A percentile compares a stretch with the other conserved stretches of the same genome.
These are phyloP conservation scores for Actinostola sp. DNA, from an alignment of 92 coral and sea anemone genomes.

Conservation along the genomic window DNA sequence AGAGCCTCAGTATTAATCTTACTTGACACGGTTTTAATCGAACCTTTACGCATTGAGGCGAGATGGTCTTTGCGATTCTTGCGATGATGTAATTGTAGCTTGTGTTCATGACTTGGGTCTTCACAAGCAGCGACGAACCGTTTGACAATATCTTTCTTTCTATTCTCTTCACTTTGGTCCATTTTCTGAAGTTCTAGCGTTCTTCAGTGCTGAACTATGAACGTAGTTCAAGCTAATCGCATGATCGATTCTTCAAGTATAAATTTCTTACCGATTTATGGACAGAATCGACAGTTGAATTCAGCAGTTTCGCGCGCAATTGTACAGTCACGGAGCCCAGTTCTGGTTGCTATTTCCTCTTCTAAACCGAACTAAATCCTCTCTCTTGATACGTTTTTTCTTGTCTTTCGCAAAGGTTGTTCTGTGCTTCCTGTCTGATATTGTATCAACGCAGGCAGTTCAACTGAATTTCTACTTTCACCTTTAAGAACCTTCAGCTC, in stretches of 20 bases:
- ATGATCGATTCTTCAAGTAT: too few relatives aligned
- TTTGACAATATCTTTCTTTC: background rate
- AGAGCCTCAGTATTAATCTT: constrained; percentile 4
- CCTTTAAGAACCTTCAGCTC: constrained; percentile 7
- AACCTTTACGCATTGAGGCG: background rate
- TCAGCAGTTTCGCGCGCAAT: too few relatives aligned
- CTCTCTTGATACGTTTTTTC: background rate
- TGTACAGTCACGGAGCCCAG: too few relatives aligned
- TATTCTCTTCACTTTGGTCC: background rate
- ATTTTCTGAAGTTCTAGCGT: too few relatives aligned
- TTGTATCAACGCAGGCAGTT: background rate
- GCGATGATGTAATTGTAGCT: background rate
- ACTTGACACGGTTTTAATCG: background rate
- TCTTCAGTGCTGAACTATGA: too few relatives aligned
- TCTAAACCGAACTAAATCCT: too few relatives aligned
- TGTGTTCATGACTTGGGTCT: background rate
- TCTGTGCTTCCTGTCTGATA: background rate
- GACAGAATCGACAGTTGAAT: too few relatives aligned
- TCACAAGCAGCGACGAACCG: background rate
- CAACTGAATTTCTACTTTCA: background rate
- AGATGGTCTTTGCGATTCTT: background rate
- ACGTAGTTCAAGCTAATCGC: too few relatives aligned
- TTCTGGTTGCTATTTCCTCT: too few relatives aligned
- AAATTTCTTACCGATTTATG: too few relatives aligned
- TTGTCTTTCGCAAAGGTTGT: background rate